Evolutionary conservation across 2,888 invertebrate species (phyloP).

Genomic region (Lasiommata megera): DNA sequence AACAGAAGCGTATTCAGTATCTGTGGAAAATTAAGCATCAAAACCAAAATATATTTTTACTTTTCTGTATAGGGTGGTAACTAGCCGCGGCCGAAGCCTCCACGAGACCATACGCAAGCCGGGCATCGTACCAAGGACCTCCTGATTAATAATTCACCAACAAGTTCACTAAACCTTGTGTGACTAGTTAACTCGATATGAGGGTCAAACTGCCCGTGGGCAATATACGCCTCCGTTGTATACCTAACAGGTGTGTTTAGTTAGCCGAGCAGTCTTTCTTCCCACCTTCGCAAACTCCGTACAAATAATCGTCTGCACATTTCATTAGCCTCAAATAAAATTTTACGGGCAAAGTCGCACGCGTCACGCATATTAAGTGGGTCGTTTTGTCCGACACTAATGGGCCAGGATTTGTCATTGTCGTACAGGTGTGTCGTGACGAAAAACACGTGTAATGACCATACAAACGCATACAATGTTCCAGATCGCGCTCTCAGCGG

Average conservation of each 20-base stretch:
- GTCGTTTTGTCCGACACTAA: conserved; percentile 48
- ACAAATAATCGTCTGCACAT: conserved; percentile 22
- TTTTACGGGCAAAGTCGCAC: conserved; percentile 25
- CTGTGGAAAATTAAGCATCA: too few species aligned
- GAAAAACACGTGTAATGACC: conserved; percentile 60
- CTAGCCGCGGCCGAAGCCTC: too few species aligned
- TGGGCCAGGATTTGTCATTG: conserved; percentile 53
- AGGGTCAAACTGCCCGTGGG: too few species aligned
- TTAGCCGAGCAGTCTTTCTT: conserved; percentile 5
- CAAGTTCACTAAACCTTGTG: too few species aligned
- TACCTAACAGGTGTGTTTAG: background rate
- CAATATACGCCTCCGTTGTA: background rate
- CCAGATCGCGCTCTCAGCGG: conserved; percentile 53
- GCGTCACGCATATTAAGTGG: conserved; percentile 33
- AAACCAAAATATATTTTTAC: too few species aligned
- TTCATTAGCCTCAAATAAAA: conserved; percentile 30
- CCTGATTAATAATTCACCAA: too few species aligned
- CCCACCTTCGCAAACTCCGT: conserved; percentile 13
- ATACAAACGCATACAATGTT: conserved; percentile 61
- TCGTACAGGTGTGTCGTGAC: conserved; percentile 61
- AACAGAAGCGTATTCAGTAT: too few species aligned
- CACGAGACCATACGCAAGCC: too few species aligned
- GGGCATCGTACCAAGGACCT: too few species aligned
- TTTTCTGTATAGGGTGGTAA: too few species aligned
- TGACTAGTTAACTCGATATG: too few species aligned